These are phyloP conservation scores for Esox lucius DNA, from an alignment of 2,797 vertebrate genomes.

Conservation along the genomic window DNA sequence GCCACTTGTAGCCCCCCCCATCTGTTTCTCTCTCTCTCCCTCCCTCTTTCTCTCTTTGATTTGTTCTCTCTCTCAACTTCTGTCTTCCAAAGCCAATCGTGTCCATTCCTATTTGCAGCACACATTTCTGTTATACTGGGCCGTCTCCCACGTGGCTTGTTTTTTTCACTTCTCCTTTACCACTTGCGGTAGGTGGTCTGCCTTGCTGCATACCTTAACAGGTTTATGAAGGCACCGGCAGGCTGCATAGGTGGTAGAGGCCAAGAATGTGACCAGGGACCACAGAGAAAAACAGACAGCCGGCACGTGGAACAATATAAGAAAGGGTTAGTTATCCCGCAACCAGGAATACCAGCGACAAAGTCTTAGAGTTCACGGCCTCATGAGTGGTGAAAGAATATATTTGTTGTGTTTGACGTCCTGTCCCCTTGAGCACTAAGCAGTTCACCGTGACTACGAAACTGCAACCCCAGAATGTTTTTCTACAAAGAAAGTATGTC, in stretches of 20 bases:
- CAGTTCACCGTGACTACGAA: too few species aligned
- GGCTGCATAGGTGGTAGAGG: slow-evolving; percentile 11
- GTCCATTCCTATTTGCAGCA: slow-evolving; percentile 5
- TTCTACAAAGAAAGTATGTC: background rate
- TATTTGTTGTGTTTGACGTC: too few species aligned
- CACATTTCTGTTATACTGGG: background rate
- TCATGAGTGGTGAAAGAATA: background rate
- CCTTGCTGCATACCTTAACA: slow-evolving; percentile 11
- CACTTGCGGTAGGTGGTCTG: slow-evolving; percentile 25
- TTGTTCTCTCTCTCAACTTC: background rate
- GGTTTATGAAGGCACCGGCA: slow-evolving; percentile 22
- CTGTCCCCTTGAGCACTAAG: too few species aligned
- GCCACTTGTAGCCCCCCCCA: background rate
- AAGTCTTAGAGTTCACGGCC: background rate
- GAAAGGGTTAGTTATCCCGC: slow-evolving; percentile 1
- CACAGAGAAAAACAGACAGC: slow-evolving; percentile 22
- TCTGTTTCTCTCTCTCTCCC: too few species aligned
- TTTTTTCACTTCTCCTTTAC: slow-evolving; percentile 23
- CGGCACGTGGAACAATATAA: background rate
- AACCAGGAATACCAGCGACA: background rate
- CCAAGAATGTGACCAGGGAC: slow-evolving; percentile 26
- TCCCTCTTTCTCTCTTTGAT: too few species aligned
- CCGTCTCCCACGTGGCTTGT: slow-evolving; percentile 20
- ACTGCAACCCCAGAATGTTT: too few species aligned
- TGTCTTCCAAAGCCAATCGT: background rate